A percentile compares a stretch with the other conserved stretches of the same genome.
Conservation (phyloP, 2,113 vertebrate genomes). For the Emydocephalus ijimae region DNA sequence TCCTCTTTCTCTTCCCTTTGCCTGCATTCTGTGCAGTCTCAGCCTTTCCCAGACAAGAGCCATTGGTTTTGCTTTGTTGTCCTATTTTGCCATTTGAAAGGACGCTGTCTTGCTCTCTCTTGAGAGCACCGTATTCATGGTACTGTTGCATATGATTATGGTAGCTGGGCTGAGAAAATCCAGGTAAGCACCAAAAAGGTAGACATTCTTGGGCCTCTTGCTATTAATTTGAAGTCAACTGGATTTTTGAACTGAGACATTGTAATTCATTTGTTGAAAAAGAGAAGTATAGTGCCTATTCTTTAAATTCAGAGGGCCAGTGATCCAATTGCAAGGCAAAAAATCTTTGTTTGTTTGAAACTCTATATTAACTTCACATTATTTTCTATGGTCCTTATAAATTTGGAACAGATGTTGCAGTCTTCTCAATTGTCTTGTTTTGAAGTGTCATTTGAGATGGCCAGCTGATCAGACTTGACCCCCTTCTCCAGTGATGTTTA, state of each 20-base stretch:
- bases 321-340: slow-evolving; percentile 48
- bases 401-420: slow-evolving; percentile 69
- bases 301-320: slow-evolving; percentile 45
- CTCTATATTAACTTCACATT: slow-evolving; percentile 54
- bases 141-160: background rate
- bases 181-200: background rate
- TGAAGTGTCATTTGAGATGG: slow-evolving; percentile 68
- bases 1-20: slow-evolving; percentile 5
- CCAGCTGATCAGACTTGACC: slow-evolving; percentile 65
- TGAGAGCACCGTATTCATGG: slow-evolving; percentile 32
- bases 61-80: slow-evolving; percentile 17
- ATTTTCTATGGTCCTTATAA: slow-evolving; percentile 64
- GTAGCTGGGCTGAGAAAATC: background rate
- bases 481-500: slow-evolving; percentile 62
- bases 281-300: slow-evolving; percentile 57
- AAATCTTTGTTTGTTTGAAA: slow-evolving; percentile 50
- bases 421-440: slow-evolving; percentile 62
- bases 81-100: slow-evolving; percentile 44
- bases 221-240: background rate
- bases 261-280: background rate
- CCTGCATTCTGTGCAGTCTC: slow-evolving; percentile 11
- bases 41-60: slow-evolving; percentile 37
- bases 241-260: background rate
- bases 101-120: slow-evolving; percentile 44
- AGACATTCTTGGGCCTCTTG: background rate